Base-by-base conservation (phyloP, 92 coral and sea anemone genomes). In the Epizoanthus ramosus region DNA sequence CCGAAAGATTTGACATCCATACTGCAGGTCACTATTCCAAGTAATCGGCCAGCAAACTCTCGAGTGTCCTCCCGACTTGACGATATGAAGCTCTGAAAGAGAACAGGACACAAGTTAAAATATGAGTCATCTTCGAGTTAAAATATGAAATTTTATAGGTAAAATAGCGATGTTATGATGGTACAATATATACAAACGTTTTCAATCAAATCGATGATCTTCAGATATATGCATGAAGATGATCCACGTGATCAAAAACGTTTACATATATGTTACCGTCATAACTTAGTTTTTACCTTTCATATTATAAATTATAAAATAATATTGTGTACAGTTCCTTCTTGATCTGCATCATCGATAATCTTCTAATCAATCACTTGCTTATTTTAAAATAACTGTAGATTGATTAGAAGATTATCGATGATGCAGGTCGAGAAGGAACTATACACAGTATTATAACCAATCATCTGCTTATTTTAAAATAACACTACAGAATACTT, bases 31-130 rank as follows among this genome's bases (percentile, higher is more conserved):
- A 97, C 87, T 63, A 94, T 90, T 33, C 93, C 99, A 70, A 97
- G 75, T 68, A 97, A 77, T 9, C 91, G 94, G 13, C 97, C 92
- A 61, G 99, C 92, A 45, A 89, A 90, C 71, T 94, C 94, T 8
- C 97, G 90, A 2, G 98, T 91, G 54, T 92, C 92, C 41, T 90
- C 94, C 59, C 94, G 93, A 67, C 89, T 92, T 28, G 97, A 97
- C 37, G 80, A 84, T 13, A 90, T 80, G 53, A 97, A 97, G 24
- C 85, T 83, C 95, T 94, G 59, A 57, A 73, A 85, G 3, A 63
- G 21, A 80, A 6, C 64, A 69, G 3, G 41, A 56, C 57, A 50
- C n/a, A 33, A 50, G 58, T 50, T 74, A 14, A 41, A 45, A 52
- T n/a, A 5, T 57, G 41, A 18, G 58, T 2, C 3, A 24, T 15